Evolutionary conservation across 1,140 invertebrate species (phyloP).

Genomic region (Ceratosolen solmsi): DNA sequence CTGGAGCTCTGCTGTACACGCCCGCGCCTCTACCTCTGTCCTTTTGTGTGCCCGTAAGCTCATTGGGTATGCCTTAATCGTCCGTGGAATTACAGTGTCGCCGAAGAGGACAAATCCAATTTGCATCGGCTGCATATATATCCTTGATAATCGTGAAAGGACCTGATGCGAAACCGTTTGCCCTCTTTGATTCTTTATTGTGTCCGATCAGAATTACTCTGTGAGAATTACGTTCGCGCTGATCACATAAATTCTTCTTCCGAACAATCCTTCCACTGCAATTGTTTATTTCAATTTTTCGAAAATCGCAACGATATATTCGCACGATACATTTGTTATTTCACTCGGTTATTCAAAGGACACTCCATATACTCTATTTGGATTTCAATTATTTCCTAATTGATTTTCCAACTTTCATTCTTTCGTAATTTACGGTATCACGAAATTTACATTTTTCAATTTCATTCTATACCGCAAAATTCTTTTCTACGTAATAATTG

Average conservation of each 20-base stretch:
- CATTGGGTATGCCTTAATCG: constrained; percentile 41
- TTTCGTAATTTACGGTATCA: background rate
- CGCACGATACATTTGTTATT: background rate
- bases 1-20: background rate
- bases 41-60: background rate
- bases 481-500: no score
- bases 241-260: constrained; percentile 7
- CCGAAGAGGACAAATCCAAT: constrained; percentile 39
- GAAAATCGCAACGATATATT: background rate
- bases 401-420: background rate
- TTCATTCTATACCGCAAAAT: background rate
- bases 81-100: constrained; percentile 33
- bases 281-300: constrained; percentile 9
- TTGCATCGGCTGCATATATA: constrained; percentile 19
- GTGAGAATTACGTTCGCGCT: background rate
- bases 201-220: background rate
- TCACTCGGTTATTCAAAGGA: background rate
- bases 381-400: background rate
- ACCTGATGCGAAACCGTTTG: constrained; percentile 1
- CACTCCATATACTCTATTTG: background rate
- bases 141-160: constrained; percentile 8
- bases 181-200: constrained; percentile 27
- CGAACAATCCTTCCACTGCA: background rate
- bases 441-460: background rate
- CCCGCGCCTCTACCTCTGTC: background rate